Evolutionary conservation across 2,888 invertebrate genomes (phyloP).

Genomic region (Anodontia alba): DNA sequence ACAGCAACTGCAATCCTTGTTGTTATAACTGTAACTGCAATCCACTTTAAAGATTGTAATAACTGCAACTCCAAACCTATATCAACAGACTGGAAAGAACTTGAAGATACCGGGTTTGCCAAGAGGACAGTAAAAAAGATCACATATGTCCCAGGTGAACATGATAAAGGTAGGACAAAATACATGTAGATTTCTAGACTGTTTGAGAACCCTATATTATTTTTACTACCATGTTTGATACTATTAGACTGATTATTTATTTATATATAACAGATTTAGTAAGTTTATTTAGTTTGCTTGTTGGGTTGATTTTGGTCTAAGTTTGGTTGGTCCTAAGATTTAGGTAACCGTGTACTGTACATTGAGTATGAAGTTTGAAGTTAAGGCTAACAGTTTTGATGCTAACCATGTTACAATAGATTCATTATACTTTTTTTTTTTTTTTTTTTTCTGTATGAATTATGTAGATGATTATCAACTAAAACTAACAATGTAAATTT

Average conservation of each 20-base stretch:
- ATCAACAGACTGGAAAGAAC: conserved; percentile 70
- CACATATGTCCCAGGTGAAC: conserved; percentile 58
- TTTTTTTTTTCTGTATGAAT: too few species aligned
- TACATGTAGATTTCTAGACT: conserved; percentile 4
- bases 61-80: conserved; percentile 1
- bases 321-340: background rate
- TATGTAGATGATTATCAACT: too few species aligned
- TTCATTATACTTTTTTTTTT: too few species aligned
- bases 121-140: conserved; percentile 76
- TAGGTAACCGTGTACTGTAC: too few species aligned
- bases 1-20: too few species aligned
- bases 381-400: too few species aligned
- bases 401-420: too few species aligned
- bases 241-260: background rate
- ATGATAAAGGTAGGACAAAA: conserved; percentile 54
- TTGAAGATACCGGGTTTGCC: conserved; percentile 73
- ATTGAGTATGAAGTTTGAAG: too few species aligned
- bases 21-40: background rate
- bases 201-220: background rate
- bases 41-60: background rate
- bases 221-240: background rate
- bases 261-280: too few species aligned
- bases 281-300: background rate
- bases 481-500: too few species aligned
- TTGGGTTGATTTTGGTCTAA: background rate